Base-by-base conservation (phyloP, 2,113 vertebrate species). In the Thamnaconus septentrionalis region DNA sequence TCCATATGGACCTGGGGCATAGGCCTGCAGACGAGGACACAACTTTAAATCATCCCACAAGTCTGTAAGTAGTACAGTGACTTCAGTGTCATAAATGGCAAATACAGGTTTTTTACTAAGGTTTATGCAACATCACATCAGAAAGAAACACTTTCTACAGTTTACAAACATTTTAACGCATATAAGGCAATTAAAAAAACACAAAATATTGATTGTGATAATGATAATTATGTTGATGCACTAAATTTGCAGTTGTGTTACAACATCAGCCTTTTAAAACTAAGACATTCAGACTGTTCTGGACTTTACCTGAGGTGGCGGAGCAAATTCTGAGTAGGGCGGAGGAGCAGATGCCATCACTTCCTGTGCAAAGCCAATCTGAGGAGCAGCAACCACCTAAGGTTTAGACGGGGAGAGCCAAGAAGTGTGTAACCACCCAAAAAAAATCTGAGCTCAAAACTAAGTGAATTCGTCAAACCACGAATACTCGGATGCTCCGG, bases 291-390 rank as follows among this genome's bases (percentile, higher is more conserved):
- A 44, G 5, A n/a, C 3, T 9, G 11, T 10, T 11, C 40, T n/a
- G 43, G 0, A 4, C 57, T 57, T 74, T 83, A 93, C 92, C 90
- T 89, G 90, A 45, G 84, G 80, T 60, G 83, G 78, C 0, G 88
- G 76, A 43, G 84, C 84, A 45, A 89, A 88, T 82, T 93, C 91
- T 3, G 89, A 82, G 70, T 91, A 90, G 1, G 90, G 86, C 0
- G 91, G 91, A 58, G 91, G 90, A 78, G 92, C 90, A 5, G 91
- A 89, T 3, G 90, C 87, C 41, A 86, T 69, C 4, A 80, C 82
- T 53, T 89, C 88, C 68, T 87, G 85, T 5, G 74, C 74, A 73
- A 88, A 90, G 51, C 82, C 79, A 3, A 89, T 40, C 62, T 91
- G 88, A 79, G 87, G 81, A 11, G 82, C 3, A 8, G 77, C 50